Evolutionary conservation across 2,113 vertebrate species (phyloP), one percentile per base, ranked within the genome.

Genomic region (Callorhinus ursinus): DNA sequence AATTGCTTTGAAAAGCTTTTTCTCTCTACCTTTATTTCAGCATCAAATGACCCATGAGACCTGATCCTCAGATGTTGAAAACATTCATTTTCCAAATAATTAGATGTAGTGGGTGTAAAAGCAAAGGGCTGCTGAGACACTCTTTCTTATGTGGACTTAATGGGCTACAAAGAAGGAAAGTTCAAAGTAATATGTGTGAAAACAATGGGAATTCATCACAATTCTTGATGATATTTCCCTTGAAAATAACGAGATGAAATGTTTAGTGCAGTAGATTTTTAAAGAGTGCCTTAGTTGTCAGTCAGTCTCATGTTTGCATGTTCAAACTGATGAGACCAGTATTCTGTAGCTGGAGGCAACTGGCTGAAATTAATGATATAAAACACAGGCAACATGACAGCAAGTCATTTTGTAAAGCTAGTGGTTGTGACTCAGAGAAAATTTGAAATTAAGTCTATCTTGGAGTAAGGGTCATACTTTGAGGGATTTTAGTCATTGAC

Each of bases 401-500:
- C 57, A 93, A 97, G 93, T 89, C 93, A 93, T 95, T 97, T 92
- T 72, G 76, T 67, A 83, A 95, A 92, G 61, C 83, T 83, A 57
- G 39, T 77, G 61, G 39, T 83, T 86, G 36, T 53, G 86, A 93
- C 86, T 93, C 39, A 36, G 74, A 80, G 82, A 81, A 96, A 93
- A 94, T 93, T 79, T 97, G 91, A 97, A 96, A 94, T 97, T 88
- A 96, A 97, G 39, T 88, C 85, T 85, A 5, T 76, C n/a, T 86
- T 55, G 91, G 85, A 77, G 36, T 69, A 72, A 80, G 63, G 84
- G 22, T 51, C n/a, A 33, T 83, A 24, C 39, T 72, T 95, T 67
- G 59, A 46, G 67, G 90, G 91, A 79, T 49, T 86, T 86, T 90
- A 93, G n/a, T 85, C 55, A 31, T 36, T 63, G 86, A 53, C 55